phyloP scores from a whole-genome alignment of 2,888 invertebrate species.

The Ophioninae sp. region DNA sequence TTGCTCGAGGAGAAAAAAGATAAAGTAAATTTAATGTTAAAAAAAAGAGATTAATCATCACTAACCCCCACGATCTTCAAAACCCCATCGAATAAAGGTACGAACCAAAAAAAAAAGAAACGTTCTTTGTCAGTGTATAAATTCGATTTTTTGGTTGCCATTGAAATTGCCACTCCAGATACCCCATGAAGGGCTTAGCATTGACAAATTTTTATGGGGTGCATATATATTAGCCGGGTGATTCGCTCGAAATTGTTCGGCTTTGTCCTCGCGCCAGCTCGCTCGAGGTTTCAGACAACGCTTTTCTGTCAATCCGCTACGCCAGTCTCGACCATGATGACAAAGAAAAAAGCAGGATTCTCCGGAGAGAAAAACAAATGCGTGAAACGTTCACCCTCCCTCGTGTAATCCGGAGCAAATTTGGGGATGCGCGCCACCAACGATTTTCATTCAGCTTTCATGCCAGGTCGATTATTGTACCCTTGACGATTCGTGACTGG shows the following conservation, averaged over 20 bases:
- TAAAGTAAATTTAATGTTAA: too few relatives aligned
- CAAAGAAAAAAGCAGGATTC: background rate
- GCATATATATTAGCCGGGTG: slow-evolving; percentile 31
- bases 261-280: background rate
- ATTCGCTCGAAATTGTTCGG: slow-evolving; percentile 10
- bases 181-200: background rate
- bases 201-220: slow-evolving; percentile 43
- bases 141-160: slow-evolving; percentile 2
- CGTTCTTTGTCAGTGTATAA: background rate
- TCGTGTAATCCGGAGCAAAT: slow-evolving; percentile 4
- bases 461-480: slow-evolving; percentile 5
- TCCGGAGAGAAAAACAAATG: background rate
- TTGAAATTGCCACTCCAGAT: slow-evolving; percentile 32
- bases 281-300: slow-evolving; percentile 1
- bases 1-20: too few relatives aligned
- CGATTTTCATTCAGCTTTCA: slow-evolving; percentile 3
- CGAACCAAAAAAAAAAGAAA: background rate
- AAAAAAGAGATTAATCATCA: too few relatives aligned
- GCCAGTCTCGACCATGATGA: slow-evolving; percentile 1
- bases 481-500: slow-evolving; percentile 35
- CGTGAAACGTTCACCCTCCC: slow-evolving; percentile 5
- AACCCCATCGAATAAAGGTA: background rate
- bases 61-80: background rate
- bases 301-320: slow-evolving; percentile 4
- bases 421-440: background rate